Conservation (phyloP, 2,888 invertebrate genomes). For the Euzophera pinguis region DNA sequence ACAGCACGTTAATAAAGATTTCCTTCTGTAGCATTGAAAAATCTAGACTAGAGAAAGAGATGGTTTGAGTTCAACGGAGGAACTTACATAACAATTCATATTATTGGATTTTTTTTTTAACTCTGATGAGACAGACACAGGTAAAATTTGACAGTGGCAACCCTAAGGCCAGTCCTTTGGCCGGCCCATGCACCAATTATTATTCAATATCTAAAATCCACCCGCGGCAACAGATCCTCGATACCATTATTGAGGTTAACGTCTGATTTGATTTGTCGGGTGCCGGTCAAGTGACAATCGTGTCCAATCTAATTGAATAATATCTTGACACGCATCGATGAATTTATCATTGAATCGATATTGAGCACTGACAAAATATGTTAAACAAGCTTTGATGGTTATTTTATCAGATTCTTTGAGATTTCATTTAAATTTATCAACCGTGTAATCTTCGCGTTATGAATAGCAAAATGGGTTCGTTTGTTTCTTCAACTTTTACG, state of each 20-base stretch:
- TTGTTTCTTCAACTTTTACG: too few relatives aligned
- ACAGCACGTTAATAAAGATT: too few relatives aligned
- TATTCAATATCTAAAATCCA: constrained; percentile 63
- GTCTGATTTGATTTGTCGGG: constrained; percentile 50
- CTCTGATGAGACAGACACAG: neutral
- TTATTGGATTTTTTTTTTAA: too few relatives aligned
- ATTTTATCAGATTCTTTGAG: neutral
- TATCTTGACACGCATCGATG: constrained; percentile 43
- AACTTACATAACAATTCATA: too few relatives aligned
- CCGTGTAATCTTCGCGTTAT: too few relatives aligned
- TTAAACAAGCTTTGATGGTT: constrained; percentile 15
- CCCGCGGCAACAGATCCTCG: constrained; percentile 33
- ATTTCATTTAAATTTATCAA: too few relatives aligned
- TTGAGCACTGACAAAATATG: constrained; percentile 30
- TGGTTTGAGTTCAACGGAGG: too few relatives aligned
- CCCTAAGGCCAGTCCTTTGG: constrained; percentile 5
- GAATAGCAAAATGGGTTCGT: too few relatives aligned
- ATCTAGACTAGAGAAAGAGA: too few relatives aligned
- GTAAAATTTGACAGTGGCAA: neutral
- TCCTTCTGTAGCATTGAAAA: too few relatives aligned
- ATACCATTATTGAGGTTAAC: constrained; percentile 57
- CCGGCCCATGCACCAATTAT: constrained; percentile 67
- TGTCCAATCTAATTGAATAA: constrained; percentile 61
- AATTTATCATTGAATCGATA: constrained; percentile 46
- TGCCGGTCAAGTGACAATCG: constrained; percentile 67